phyloP scores from a whole-genome alignment of 2,113 vertebrate genomes.

The Muscicapa adusta region DNA sequence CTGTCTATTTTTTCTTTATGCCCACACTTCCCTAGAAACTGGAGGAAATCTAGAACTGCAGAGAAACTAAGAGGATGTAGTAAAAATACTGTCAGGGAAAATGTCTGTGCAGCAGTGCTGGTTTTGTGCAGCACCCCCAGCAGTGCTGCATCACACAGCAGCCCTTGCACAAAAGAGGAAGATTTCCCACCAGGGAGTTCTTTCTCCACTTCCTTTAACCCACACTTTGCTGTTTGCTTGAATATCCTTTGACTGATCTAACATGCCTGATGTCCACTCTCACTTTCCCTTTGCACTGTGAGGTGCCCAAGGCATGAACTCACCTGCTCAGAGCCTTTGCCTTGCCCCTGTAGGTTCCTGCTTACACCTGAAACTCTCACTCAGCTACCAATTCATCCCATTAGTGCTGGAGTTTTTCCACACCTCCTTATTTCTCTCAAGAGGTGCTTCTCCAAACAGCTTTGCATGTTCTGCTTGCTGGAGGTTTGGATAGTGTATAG shows the following conservation, averaged over 20 bases:
- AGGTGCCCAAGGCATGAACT: background rate
- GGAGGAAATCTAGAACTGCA: background rate
- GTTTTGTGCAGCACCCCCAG: background rate
- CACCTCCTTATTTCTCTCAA: background rate
- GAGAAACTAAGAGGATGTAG: background rate
- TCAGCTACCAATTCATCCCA: background rate
- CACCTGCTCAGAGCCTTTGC: background rate
- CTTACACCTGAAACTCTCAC: background rate
- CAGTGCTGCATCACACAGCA: background rate
- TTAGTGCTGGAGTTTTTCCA: background rate
- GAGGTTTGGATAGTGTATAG: background rate
- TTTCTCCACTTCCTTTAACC: slow-evolving; percentile 9
- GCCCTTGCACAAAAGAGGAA: slow-evolving; percentile 16
- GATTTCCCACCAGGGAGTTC: background rate
- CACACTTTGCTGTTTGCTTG: background rate
- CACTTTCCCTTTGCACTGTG: background rate
- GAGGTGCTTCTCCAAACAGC: background rate
- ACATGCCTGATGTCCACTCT: background rate
- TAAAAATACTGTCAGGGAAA: background rate
- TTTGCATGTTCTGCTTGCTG: background rate
- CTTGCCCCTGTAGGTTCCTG: background rate
- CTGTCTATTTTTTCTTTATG: background rate
- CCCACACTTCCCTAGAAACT: slow-evolving; percentile 31
- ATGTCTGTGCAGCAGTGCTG: background rate
- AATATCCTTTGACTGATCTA: background rate